Percentiles rank a stretch among this genome's conserved stretches.
Conservation (phyloP, 2,113 vertebrate genomes). For the Atrichornis clamosus region DNA sequence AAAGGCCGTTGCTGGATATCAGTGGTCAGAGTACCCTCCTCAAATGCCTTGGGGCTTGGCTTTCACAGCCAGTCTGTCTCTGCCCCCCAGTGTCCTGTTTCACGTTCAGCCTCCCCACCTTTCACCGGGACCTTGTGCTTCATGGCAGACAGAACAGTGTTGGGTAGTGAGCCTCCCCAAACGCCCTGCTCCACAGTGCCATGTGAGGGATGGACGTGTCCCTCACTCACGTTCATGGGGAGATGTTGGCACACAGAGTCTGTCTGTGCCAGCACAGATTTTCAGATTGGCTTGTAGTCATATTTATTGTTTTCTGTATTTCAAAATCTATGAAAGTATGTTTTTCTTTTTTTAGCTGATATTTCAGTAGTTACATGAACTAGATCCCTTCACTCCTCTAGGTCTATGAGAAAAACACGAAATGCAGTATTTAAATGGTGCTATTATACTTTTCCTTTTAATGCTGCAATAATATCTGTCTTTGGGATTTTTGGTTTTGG, state of each 20-base stretch:
- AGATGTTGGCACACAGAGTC: not conserved
- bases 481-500: not conserved
- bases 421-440: not conserved
- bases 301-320: not conserved
- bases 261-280: rapidly evolving
- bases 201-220: not conserved
- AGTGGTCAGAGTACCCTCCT: not conserved
- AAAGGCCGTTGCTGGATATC: not conserved
- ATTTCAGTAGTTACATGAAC: not conserved
- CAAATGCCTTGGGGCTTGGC: not conserved
- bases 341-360: not conserved
- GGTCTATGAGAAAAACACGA: not conserved
- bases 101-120: rapidly evolving
- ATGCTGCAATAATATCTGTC: not conserved
- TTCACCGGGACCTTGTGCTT: rapidly evolving
- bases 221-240: not conserved
- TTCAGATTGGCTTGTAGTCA: not conserved
- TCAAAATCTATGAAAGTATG: not conserved
- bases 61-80: not conserved
- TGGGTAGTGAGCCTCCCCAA: not conserved
- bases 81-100: not conserved
- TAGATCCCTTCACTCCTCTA: not conserved
- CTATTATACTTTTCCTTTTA: not conserved
- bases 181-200: not conserved
- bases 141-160: not conserved